Conservation (phyloP, 2,113 vertebrate species). For the Phalacrocorax pelagicus region DNA sequence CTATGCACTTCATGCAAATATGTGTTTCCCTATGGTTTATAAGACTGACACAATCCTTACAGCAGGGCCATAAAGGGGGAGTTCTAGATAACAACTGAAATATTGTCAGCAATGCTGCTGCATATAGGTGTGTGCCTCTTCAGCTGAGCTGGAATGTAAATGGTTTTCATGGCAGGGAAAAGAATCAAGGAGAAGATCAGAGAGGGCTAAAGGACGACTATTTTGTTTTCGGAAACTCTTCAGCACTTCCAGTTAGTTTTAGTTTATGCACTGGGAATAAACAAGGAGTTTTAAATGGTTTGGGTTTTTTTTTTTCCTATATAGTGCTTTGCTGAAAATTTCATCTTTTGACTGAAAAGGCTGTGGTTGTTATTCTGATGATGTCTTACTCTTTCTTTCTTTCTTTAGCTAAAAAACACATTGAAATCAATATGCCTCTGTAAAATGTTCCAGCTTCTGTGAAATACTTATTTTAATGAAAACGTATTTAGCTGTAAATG, state of each 20-base stretch:
- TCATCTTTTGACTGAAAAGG: neutral
- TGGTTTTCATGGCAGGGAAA: neutral
- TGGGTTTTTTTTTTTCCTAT: too few relatives aligned
- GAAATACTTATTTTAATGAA: neutral
- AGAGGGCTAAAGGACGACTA: neutral
- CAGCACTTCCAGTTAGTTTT: neutral
- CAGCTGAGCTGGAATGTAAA: neutral
- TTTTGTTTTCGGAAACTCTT: neutral
- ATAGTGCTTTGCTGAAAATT: neutral
- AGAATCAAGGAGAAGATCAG: neutral
- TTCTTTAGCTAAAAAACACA: neutral
- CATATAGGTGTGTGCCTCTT: neutral
- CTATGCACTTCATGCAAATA: neutral
- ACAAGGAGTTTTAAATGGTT: neutral
- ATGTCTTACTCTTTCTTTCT: neutral
- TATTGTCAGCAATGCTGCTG: neutral
- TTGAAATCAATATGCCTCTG: neutral
- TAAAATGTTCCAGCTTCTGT: neutral
- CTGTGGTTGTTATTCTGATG: neutral
- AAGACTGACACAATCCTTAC: neutral
- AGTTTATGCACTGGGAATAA: neutral
- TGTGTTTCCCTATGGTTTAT: neutral
- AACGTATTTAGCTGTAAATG: neutral
- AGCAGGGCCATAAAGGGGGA: neutral
- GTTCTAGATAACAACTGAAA: neutral